These are phyloP conservation scores for Drosophila percnosoma DNA, from an alignment of 2,888 invertebrate species.

Conservation along the genomic window DNA sequence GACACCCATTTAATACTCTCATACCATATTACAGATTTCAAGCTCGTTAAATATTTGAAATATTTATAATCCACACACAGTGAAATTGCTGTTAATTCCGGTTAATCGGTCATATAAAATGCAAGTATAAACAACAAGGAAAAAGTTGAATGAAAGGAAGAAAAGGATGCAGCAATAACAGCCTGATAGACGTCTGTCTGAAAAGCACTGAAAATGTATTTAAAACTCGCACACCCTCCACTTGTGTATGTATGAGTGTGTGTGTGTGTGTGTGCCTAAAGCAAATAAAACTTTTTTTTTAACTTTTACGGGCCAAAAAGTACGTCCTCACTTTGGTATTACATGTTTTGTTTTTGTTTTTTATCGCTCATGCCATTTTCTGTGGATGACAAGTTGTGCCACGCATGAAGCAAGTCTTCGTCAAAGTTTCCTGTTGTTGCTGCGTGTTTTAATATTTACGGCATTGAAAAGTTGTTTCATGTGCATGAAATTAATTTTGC, in stretches of 20 bases:
- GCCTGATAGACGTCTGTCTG: constrained; percentile 52
- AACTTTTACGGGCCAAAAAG: constrained; percentile 35
- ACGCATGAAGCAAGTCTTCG: constrained; percentile 42
- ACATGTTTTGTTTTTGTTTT: constrained; percentile 10
- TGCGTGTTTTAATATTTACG: constrained; percentile 25
- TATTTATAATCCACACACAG: neutral
- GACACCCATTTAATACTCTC: neutral
- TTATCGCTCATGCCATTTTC: constrained; percentile 49
- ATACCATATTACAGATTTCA: neutral
- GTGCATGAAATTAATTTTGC: constrained; percentile 23
- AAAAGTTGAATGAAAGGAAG: constrained; percentile 8
- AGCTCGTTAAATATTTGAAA: neutral
- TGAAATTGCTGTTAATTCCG: constrained; percentile 5
- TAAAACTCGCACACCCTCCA: neutral
- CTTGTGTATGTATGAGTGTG: neutral
- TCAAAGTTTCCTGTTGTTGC: constrained; percentile 24
- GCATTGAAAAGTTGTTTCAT: constrained; percentile 38
- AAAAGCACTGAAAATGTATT: constrained; percentile 23
- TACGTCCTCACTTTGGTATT: constrained; percentile 28
- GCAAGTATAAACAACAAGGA: neutral
- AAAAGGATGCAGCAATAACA: constrained; percentile 23
- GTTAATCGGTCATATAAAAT: constrained; percentile 14
- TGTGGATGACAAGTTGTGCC: constrained; percentile 72
- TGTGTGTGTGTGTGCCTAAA: constrained; percentile 13
- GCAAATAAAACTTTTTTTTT: constrained; percentile 54